Percentiles rank a stretch among this genome's conserved stretches.
Conservation (phyloP, 2,113 vertebrate species). For the Capra hircus region DNA sequence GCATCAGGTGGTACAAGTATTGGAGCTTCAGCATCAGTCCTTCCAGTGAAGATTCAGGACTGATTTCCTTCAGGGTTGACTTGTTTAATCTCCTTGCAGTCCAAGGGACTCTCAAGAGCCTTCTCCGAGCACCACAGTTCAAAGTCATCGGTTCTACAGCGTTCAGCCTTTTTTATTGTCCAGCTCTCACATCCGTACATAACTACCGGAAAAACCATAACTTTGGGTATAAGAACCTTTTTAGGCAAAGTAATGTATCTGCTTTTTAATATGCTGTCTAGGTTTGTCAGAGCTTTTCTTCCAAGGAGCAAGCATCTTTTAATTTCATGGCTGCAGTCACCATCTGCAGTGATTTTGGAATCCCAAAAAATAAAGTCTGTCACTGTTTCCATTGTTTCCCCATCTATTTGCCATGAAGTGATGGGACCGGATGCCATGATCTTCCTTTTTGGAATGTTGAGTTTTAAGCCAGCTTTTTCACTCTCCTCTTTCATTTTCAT, state of each 20-base stretch:
- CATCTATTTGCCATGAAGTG: not conserved
- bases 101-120: not conserved
- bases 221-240: not conserved
- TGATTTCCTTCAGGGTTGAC: not conserved
- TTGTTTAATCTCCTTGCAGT: not conserved
- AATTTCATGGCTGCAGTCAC: not conserved
- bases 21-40: not conserved
- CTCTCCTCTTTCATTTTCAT: not conserved
- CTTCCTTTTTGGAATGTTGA: not conserved
- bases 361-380: not conserved
- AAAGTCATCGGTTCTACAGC: not conserved
- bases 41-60: not conserved
- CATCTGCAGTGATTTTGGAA: not conserved
- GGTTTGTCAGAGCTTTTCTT: not conserved
- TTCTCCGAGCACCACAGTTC: not conserved
- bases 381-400: not conserved
- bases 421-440: not conserved
- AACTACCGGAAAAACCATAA: accelerated
- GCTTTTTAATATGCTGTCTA: not conserved
- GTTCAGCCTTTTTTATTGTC: not conserved
- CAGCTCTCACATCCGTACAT: not conserved
- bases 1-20: not conserved
- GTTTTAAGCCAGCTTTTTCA: not conserved
- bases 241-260: not conserved
- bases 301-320: not conserved